Evolutionary conservation across 2,113 vertebrate genomes (phyloP).

Genomic region (Zapornia atra): DNA sequence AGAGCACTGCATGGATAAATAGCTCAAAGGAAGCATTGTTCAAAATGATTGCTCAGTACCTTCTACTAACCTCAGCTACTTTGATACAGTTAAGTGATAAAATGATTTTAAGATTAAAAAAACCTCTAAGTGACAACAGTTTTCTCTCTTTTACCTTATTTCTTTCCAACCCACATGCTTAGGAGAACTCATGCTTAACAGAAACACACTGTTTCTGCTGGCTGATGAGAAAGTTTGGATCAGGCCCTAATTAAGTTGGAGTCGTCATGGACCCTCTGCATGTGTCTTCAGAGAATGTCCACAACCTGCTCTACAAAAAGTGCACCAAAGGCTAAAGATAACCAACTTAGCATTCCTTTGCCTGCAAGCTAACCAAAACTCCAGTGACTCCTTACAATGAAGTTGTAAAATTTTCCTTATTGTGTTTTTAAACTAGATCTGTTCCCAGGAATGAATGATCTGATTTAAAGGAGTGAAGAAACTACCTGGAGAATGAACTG

Average conservation of each 20-base stretch:
- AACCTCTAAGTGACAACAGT: background rate
- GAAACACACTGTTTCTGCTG: background rate
- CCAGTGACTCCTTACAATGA: background rate
- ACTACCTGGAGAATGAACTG: background rate
- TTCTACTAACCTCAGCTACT: background rate
- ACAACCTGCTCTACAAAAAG: background rate
- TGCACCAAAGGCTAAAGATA: background rate
- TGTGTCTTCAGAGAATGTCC: background rate
- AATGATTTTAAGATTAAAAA: background rate
- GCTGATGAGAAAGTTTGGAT: background rate
- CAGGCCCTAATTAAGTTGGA: background rate
- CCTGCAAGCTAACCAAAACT: background rate
- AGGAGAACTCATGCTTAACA: background rate
- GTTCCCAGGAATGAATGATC: background rate
- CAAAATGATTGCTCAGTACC: background rate
- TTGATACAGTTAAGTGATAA: slow-evolving; percentile 4
- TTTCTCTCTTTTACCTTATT: background rate
- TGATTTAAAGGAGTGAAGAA: background rate
- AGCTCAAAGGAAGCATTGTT: background rate
- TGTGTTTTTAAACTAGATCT: background rate
- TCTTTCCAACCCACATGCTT: background rate
- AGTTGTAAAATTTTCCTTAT: background rate
- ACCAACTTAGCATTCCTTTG: background rate
- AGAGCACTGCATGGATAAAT: background rate
- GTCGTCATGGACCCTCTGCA: background rate